Base-by-base conservation (phyloP, 2,888 invertebrate species). In the Drosophila borealis region DNA sequence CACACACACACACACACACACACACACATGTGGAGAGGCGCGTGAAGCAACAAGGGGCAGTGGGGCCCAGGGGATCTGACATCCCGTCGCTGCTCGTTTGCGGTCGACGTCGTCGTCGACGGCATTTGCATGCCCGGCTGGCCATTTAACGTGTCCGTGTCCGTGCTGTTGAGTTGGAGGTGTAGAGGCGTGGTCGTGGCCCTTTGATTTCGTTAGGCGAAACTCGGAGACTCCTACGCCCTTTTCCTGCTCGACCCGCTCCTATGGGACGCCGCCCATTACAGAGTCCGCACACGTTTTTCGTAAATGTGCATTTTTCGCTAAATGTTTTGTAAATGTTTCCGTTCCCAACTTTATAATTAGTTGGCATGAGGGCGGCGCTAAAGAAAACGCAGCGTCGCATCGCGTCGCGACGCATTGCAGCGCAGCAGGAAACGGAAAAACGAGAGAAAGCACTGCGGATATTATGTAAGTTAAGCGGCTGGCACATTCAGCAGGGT, bases 241-340 rank as follows among this genome's bases (percentile, higher is more conserved):
- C 29, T 8, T 29, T 29, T 39, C 2, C 19, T n/a, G 6, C 19
- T 2, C 21, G n/a, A 2, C 5, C n/a, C 37, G 29, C 11, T 17
- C 39, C 19, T 14, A 10, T 33, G n/a, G 14, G 8, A 21, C 11
- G 56, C 19, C 29, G 54, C 65, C 57, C 54, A 79, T 84, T 84
- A 62, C 77, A 66, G 33, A 86, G 87, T 89, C 85, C 70, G 78
- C 74, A 87, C 89, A 86, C 85, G 85, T 86, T 82, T 78, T 72
- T 65, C 63, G 78, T 63, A 89, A 86, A 89, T 86, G 88, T 85
- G 82, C 62, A 86, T 89, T 89, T 89, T 84, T 87, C 85, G 88
- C 88, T 87, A 86, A 86, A 89, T 86, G 80, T 86, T 86, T 86
- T 86, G 89, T 89, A 86, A 86, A 86, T 86, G 89, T 89, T 86